Base-by-base conservation (phyloP, 2,113 vertebrate species). In the Oreocharis arfaki region DNA sequence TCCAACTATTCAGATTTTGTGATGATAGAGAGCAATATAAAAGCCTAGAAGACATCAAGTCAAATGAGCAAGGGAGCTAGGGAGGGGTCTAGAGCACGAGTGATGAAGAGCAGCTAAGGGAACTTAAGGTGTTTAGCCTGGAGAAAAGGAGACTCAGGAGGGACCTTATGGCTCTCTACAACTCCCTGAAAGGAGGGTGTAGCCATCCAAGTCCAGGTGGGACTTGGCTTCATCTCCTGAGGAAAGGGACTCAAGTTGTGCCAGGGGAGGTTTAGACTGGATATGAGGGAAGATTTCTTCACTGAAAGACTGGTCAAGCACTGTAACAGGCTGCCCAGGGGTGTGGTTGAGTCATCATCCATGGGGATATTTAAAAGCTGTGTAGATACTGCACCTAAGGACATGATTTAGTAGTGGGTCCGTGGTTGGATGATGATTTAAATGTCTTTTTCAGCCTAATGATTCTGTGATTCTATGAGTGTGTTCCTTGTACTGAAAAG, bases 141-240 rank as follows among this genome's bases (percentile, higher is more conserved):
- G 47, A 33, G 27, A 53, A 44, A 42, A 53, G 14, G 16, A 46
- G 39, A 8, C 12, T 78, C 33, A 39, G 22, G 18, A 67, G 19
- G 32, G 46, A 14, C 18, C 14, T 37, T 8, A 16, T 13, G 1
- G 3, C 17, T 50, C 26, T 32, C 32, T 44, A 22, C 50, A 42
- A 2, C 6, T 32, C 17, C 52, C 35, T 37, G 53, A 33, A 22
- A 52, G 37, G 46, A 52, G 6, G 2, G 4, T 16, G 35, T 3
- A n/a, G 30, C 7, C n/a, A n/a, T n/a, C n/a, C n/a, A n/a, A n/a
- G n/a, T n/a, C n/a, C 60, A 50, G 20, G 21, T 59, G 32, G 27
- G 32, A 21, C 20, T 27, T 35, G 1, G 3, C 10, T 32, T 68
- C 6, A 0, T 68, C 18, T 59, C 63, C 46, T 2, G 1, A 17